Conservation (phyloP, 2,888 invertebrate species). For the Gisinianus flammeolus region DNA sequence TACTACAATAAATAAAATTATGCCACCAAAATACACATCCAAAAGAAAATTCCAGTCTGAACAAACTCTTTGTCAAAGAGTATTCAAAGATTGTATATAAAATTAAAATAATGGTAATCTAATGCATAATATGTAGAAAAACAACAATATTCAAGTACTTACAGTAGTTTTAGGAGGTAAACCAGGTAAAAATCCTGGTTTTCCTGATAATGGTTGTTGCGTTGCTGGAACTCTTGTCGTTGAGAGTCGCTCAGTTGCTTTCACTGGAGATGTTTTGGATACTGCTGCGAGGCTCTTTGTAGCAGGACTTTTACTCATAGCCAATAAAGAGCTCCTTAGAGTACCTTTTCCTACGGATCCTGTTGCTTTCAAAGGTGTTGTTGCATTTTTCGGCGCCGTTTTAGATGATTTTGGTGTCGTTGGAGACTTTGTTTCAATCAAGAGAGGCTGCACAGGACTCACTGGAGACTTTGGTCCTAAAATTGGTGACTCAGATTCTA, state of each 20-base stretch:
- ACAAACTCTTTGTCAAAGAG: neutral
- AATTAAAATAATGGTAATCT: too few relatives aligned
- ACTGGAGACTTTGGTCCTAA: neutral
- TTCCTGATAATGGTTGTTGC: neutral
- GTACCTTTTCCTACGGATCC: too few relatives aligned
- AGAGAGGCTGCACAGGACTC: neutral
- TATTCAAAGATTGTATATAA: too few relatives aligned
- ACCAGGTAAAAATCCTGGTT: neutral
- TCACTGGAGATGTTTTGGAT: neutral
- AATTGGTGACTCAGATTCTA: neutral
- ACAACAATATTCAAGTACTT: neutral
- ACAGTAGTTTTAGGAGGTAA: neutral
- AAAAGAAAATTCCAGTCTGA: neutral
- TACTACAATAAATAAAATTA: neutral
- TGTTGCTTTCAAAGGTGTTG: neutral
- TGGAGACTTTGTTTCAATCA: slow-evolving; percentile 7
- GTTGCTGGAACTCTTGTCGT: neutral
- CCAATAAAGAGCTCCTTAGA: neutral
- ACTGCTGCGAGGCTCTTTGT: neutral
- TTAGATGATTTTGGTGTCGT: slow-evolving; percentile 21
- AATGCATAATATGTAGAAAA: too few relatives aligned
- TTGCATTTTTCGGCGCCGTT: neutral
- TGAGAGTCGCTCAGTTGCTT: slow-evolving; percentile 34
- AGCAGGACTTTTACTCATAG: neutral
- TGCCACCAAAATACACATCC: too few relatives aligned